Conservation (phyloP, 2,113 vertebrate genomes). For the Ciconia boyciana region DNA sequence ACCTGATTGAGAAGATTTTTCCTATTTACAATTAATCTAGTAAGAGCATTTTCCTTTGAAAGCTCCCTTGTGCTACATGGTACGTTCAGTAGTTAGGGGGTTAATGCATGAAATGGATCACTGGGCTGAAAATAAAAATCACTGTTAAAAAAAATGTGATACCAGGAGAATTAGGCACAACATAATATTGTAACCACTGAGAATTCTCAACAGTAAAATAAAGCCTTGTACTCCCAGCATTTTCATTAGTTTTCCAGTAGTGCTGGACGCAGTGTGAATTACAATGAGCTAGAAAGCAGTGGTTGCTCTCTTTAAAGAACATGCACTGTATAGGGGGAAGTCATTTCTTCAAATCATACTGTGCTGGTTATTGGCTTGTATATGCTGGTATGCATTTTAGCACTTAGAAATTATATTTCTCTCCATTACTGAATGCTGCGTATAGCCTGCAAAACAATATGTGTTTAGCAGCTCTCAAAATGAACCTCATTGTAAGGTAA, state of each 20-base stretch:
- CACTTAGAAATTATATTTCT: conserved; percentile 21
- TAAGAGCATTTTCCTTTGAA: neutral
- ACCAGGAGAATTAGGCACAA: conserved; percentile 74
- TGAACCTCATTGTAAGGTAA: neutral
- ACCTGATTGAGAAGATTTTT: neutral
- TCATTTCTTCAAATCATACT: conserved; percentile 29
- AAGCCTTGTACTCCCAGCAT: conserved; percentile 71
- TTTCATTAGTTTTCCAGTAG: conserved; percentile 83
- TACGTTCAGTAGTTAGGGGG: conserved; percentile 40
- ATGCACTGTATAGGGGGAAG: conserved; percentile 1
- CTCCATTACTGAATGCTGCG: neutral
- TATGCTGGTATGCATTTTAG: conserved; percentile 19
- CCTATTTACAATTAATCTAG: conserved; percentile 26
- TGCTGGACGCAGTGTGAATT: conserved; percentile 72
- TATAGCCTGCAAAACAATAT: conserved; percentile 18
- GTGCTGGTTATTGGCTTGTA: conserved; percentile 42
- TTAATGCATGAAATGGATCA: conserved; percentile 72
- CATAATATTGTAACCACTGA: conserved; percentile 70
- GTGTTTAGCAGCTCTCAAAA: neutral
- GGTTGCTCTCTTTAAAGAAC: conserved; percentile 64
- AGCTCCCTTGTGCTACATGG: conserved; percentile 16
- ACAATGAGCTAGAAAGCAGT: conserved; percentile 74
- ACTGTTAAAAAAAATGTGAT: conserved; percentile 54
- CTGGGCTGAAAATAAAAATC: conserved; percentile 75
- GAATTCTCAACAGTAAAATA: conserved; percentile 82